These are phyloP conservation scores for Vanacampus margaritifer DNA, from an alignment of 2,113 vertebrate species.

Conservation along the genomic window DNA sequence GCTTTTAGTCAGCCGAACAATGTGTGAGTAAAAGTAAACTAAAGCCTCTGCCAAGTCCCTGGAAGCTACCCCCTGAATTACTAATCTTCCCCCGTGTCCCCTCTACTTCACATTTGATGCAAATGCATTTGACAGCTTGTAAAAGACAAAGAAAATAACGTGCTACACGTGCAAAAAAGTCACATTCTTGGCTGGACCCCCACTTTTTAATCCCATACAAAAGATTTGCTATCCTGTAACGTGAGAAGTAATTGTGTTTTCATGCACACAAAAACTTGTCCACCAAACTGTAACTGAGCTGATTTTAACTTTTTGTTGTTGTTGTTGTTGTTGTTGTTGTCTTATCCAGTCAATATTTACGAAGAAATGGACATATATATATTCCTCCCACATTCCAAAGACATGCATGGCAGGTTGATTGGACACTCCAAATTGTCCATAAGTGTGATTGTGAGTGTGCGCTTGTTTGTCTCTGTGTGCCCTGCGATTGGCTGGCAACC, in stretches of 20 bases:
- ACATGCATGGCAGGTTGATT: too few species aligned
- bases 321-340: neutral
- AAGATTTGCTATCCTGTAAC: neutral
- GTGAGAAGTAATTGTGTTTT: neutral
- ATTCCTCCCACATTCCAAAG: too few species aligned
- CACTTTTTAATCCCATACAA: neutral
- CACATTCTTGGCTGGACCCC: conserved; percentile 29
- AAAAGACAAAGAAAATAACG: conserved; percentile 20
- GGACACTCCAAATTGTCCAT: too few species aligned
- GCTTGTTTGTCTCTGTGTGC: too few species aligned
- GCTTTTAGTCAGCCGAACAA: neutral
- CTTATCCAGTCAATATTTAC: too few species aligned
- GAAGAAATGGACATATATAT: neutral
- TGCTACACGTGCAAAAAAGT: neutral
- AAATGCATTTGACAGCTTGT: conserved; percentile 25
- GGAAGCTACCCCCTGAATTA: neutral
- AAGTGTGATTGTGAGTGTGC: too few species aligned
- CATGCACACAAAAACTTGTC: neutral
- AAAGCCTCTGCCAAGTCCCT: neutral
- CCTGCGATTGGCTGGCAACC: too few species aligned
- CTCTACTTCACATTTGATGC: conserved; percentile 18
- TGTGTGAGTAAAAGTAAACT: neutral
- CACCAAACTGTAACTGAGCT: neutral
- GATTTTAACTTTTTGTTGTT: neutral
- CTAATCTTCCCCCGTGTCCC: neutral